Base-by-base conservation (phyloP, 2,113 vertebrate genomes). In the Patagioenas fasciata region DNA sequence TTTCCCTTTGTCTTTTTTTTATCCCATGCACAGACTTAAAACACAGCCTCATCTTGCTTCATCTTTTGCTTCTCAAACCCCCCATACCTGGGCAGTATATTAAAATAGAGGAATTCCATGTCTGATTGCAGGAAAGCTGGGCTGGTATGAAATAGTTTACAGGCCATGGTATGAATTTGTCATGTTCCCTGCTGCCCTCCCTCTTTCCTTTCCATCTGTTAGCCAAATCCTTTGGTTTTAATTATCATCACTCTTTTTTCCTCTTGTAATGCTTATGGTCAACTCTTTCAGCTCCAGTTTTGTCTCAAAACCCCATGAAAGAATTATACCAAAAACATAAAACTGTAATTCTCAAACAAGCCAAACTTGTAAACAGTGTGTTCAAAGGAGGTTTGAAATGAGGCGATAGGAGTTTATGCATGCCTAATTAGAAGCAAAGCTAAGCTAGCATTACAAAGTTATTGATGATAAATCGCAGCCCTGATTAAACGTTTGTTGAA, bases 401-500 rank as follows among this genome's bases (percentile, higher is more conserved):
- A 81, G 60, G 47, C 3, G 1, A 31, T 34, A 11, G 31, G 20
- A 34, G 17, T 73, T 88, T 79, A 17, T 61, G 56, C 50, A 54
- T 91, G 31, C 31, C 50, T 85, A 82, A 85, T 77, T 69, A 69
- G 85, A 91, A 80, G 40, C 44, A 77, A 92, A 85, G 25, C 64
- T 85, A 80, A 88, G 40, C 0, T 0, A 86, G 42, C 56, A 25
- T 86, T 89, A 70, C 42, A 70, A 50, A 85, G 88, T 53, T 86
- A 80, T 91, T 86, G 75, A 89, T 78, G 29, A 72, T 85, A 88
- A 92, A 74, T 69, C 60, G 80, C 69, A 95, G 54, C 60, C 51
- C 51, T 84, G 60, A 73, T 84, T 91, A 60, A 92, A 74, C 69
- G 71, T 91, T 69, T 91, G 65, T 44, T 84, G 72, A 81, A 86